phyloP scores from a whole-genome alignment of 1,140 invertebrate species.

The Sipha flava region DNA sequence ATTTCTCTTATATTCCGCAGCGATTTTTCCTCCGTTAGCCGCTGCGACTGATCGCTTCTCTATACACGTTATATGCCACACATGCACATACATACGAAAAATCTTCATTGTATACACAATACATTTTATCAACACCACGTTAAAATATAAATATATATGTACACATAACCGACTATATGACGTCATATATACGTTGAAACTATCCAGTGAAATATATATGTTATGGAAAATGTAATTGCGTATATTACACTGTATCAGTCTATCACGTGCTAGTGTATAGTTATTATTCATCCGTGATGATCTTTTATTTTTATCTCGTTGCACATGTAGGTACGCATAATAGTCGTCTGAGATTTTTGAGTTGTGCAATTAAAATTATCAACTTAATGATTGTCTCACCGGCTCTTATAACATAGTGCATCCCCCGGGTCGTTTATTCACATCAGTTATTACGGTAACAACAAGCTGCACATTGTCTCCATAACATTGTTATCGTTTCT shows the following conservation, averaged over 20 bases:
- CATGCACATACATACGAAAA: no score
- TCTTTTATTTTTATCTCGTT: not conserved
- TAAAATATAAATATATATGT: no score
- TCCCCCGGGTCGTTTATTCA: not conserved
- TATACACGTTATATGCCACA: no score
- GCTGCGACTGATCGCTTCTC: not conserved
- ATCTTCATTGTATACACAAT: not conserved
- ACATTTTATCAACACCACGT: no score
- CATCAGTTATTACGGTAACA: not conserved
- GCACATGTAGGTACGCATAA: not conserved
- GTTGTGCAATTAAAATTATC: not conserved
- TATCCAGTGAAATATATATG: no score
- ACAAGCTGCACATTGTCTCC: not conserved
- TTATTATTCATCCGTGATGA: no score
- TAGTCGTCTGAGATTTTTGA: not conserved
- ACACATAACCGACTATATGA: no score
- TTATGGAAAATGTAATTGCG: no score
- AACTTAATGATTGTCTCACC: not conserved
- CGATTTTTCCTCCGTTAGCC: not conserved
- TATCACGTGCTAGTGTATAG: no score
- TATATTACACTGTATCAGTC: no score
- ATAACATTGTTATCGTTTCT: not conserved
- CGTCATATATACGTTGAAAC: no score
- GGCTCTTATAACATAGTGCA: not conserved
- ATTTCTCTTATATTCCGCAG: not conserved